phyloP scores from a whole-genome alignment of 2,113 vertebrate genomes.

The Limanda limanda region DNA sequence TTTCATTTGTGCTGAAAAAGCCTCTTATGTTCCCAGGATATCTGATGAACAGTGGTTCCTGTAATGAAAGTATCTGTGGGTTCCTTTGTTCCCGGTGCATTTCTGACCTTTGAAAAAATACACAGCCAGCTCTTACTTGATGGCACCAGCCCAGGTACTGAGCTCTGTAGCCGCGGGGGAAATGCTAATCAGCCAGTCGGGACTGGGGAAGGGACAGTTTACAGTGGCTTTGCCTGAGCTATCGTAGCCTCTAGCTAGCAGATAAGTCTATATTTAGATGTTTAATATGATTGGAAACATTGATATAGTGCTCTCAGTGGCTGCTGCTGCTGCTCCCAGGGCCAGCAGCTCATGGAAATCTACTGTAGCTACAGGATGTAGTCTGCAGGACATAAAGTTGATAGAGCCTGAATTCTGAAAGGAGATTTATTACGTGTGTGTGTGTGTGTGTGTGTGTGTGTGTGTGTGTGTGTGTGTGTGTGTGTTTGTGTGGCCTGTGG shows the following conservation, averaged over 20 bases:
- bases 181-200: constrained; percentile 56
- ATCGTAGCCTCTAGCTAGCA: constrained; percentile 41
- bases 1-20: neutral
- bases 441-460: neutral
- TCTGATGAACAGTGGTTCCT: neutral
- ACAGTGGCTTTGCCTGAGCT: constrained; percentile 33
- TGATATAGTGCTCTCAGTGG: constrained; percentile 43
- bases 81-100: constrained; percentile 13
- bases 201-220: constrained; percentile 34
- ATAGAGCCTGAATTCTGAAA: constrained; percentile 1
- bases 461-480: neutral
- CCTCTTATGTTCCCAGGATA: neutral
- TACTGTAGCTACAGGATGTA: neutral
- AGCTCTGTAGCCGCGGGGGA: constrained; percentile 31
- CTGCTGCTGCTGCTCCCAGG: neutral
- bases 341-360: constrained; percentile 17
- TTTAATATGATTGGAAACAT: constrained; percentile 62
- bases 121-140: constrained; percentile 7
- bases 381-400: constrained; percentile 28
- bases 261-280: constrained; percentile 51
- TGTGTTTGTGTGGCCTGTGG: neutral
- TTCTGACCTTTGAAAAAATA: constrained; percentile 32
- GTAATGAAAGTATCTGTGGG: constrained; percentile 2
- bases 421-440: neutral
- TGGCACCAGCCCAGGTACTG: constrained; percentile 27